Base-by-base conservation (phyloP, 2,888 invertebrate genomes). In the Tachina lurida region DNA sequence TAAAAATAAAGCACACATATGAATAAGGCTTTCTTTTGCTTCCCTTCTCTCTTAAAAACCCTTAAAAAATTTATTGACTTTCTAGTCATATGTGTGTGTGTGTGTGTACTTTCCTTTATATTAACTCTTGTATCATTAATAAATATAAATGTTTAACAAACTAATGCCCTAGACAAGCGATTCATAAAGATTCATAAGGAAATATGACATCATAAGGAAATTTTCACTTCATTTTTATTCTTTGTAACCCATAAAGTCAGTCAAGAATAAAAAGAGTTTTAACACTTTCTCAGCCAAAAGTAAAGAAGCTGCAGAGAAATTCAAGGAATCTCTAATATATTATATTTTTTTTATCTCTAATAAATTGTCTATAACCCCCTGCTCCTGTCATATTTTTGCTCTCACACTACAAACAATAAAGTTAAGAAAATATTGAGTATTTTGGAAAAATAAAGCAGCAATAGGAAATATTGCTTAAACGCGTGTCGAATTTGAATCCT, bases 161-260 rank as follows among this genome's bases (percentile, higher is more conserved):
- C 77, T 77, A 84, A 81, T 71, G 60, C 63, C n/a, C 17, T 19
- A 63, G 75, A 80, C 73, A 84, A 15, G 67, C 80, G 52, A 49
- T 60, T 31, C 65, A 67, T 62, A 75, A 58, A 78, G 31, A 52
- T 43, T 45, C 31, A 10, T 43, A 71, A 63, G n/a, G 10, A 74
- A 60, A 70, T 49, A 84, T 84, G 84, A 87, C 87, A 83, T 84
- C 87, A 84, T 81, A 80, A 67, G 68, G 39, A 86, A 83, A 78
- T 87, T 89, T 87, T 89, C 87, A 89, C 86, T 88, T 89, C 87
- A 85, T 81, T 87, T 82, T 84, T 86, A 7, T 0, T 31, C 7
- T 31, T 31, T 7, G 5, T 67, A 63, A 22, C 60, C 68, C 58
- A 67, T 15, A 70, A 56, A 77, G 19, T 19, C n/a, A 41, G 8